Evolutionary conservation across 2,797 vertebrate genomes (phyloP).

Genomic region (Parambassis ranga): DNA sequence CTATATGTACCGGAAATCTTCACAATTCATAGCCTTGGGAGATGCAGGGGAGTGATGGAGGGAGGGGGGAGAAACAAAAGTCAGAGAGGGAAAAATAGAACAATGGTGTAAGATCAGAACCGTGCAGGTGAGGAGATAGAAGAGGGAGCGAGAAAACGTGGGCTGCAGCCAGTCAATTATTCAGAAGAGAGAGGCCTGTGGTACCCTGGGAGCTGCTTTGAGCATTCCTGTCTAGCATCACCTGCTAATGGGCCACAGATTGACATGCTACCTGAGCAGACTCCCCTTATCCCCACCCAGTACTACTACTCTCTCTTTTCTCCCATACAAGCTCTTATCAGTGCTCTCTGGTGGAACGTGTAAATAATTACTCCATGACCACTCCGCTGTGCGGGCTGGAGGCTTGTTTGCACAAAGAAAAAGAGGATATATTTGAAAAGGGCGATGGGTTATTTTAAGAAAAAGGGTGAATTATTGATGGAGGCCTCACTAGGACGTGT

Average conservation of each 20-base stretch:
- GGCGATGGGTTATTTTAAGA: conserved; percentile 65
- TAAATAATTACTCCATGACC: conserved; percentile 69
- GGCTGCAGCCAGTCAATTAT: conserved; percentile 63
- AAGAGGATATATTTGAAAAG: conserved; percentile 54
- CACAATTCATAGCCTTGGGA: conserved; percentile 25
- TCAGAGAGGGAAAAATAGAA: background rate
- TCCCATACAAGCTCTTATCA: conserved; percentile 44
- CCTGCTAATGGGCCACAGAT: conserved; percentile 64
- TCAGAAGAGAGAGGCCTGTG: conserved; percentile 47
- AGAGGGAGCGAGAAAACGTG: background rate
- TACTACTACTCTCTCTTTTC: background rate
- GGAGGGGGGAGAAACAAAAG: conserved; percentile 2
- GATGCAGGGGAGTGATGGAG: background rate
- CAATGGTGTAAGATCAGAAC: conserved; percentile 10
- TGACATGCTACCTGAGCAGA: conserved; percentile 57
- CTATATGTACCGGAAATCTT: conserved; percentile 38
- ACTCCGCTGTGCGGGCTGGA: conserved; percentile 43
- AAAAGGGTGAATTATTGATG: conserved; percentile 68
- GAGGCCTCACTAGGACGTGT: conserved; percentile 15
- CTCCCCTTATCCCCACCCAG: background rate
- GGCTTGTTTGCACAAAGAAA: conserved; percentile 63
- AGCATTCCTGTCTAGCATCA: conserved; percentile 49
- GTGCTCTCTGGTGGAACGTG: conserved; percentile 55
- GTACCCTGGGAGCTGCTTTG: conserved; percentile 52
- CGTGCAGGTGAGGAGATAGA: conserved; percentile 30